Conservation (phyloP, 2,797 vertebrate genomes). For the Gymnocypris eckloni region DNA sequence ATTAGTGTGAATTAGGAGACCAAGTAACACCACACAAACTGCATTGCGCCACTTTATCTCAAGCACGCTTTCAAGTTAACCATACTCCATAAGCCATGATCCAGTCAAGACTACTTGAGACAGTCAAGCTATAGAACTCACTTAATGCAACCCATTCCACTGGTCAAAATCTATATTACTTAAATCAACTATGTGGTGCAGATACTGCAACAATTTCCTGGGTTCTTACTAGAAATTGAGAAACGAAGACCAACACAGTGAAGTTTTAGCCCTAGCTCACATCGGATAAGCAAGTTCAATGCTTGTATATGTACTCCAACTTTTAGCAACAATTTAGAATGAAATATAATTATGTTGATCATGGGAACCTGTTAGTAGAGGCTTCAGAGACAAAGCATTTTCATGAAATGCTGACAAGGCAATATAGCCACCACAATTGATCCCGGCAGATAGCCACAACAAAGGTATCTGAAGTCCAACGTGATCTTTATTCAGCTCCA, state of each 20-base stretch:
- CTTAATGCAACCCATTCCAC: too few relatives aligned
- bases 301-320: background rate
- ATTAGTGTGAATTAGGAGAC: constrained; percentile 5
- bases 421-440: too few relatives aligned
- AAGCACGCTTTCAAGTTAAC: background rate
- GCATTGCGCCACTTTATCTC: background rate
- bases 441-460: too few relatives aligned
- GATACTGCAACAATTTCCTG: background rate
- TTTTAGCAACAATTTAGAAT: too few relatives aligned
- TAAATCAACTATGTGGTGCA: background rate
- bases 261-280: background rate
- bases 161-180: too few relatives aligned
- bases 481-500: too few relatives aligned
- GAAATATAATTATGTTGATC: too few relatives aligned
- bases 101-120: background rate
- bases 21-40: constrained; percentile 11
- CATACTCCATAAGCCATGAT: background rate
- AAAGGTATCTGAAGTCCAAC: too few relatives aligned
- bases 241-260: background rate
- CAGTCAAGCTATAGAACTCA: background rate
- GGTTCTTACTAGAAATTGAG: background rate
- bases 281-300: background rate
- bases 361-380: too few relatives aligned
- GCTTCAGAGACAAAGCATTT: too few relatives aligned
- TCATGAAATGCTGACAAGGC: too few relatives aligned